Percentiles rank a stretch among this genome's conserved stretches.
Evolutionary conservation across 1,140 invertebrate species (phyloP).

Genomic region (Plectrocnemia conspersa): DNA sequence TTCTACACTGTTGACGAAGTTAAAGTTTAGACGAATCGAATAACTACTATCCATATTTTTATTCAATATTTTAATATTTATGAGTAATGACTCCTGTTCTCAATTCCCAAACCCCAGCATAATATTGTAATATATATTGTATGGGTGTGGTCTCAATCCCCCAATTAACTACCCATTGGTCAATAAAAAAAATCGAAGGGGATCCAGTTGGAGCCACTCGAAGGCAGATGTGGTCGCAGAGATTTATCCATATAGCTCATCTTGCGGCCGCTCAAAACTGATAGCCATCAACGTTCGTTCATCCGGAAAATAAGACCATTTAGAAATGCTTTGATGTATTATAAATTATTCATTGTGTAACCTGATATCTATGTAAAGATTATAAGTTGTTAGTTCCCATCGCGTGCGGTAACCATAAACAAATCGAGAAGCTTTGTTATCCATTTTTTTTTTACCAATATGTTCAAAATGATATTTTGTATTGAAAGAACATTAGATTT

Average conservation of each 20-base stretch:
- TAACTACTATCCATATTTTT: too few relatives aligned
- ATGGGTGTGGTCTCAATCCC: background rate
- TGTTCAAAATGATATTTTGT: too few relatives aligned
- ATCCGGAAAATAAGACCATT: slow-evolving; percentile 9
- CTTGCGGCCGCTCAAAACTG: slow-evolving; percentile 3
- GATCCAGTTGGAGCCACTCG: background rate
- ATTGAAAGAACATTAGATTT: too few relatives aligned
- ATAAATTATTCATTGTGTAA: slow-evolving; percentile 22
- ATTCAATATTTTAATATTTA: too few relatives aligned
- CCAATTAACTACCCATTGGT: background rate
- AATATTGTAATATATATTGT: too few relatives aligned
- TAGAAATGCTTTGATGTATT: slow-evolving; percentile 14
- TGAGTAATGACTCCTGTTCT: too few relatives aligned
- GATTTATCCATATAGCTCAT: slow-evolving; percentile 2
- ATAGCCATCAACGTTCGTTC: slow-evolving; percentile 12
- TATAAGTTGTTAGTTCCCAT: slow-evolving; percentile 12
- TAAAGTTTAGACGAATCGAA: too few relatives aligned
- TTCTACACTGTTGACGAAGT: too few relatives aligned
- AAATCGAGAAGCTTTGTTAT: slow-evolving; percentile 3
- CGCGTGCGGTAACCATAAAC: slow-evolving; percentile 7
- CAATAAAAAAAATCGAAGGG: background rate
- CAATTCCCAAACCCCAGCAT: too few relatives aligned
- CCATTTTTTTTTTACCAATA: too few relatives aligned
- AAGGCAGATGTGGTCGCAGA: slow-evolving; percentile 1
- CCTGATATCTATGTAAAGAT: slow-evolving; percentile 22